Evolutionary conservation across 1,140 invertebrate species (phyloP).

Genomic region (Condylostylus longicornis): DNA sequence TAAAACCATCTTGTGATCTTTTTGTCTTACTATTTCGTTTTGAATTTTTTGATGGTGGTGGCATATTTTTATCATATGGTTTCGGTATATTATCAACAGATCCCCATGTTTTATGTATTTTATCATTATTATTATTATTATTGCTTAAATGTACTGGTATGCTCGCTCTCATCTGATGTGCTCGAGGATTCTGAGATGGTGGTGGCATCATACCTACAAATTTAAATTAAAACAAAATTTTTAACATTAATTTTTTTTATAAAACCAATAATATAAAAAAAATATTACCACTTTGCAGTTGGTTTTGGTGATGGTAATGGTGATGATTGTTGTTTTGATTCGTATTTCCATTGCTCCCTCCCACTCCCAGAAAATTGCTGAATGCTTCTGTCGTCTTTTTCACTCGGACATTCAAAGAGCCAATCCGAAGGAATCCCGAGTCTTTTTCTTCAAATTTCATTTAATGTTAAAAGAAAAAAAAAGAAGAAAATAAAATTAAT

Average conservation of each 20-base stretch:
- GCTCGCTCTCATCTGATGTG: constrained; percentile 14
- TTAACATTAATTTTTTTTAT: too few relatives aligned
- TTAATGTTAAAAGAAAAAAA: constrained; percentile 10
- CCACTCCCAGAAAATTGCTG: constrained; percentile 71
- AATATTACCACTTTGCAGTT: constrained; percentile 27
- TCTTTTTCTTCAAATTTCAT: constrained; percentile 53
- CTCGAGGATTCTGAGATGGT: constrained; percentile 17
- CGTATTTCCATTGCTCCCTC: constrained; percentile 36
- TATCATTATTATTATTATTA: constrained; percentile 21
- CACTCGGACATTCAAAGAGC: constrained; percentile 77
- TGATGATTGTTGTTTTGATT: constrained; percentile 19
- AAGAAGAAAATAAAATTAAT: constrained; percentile 2
- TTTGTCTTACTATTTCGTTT: constrained; percentile 41
- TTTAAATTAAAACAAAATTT: too few relatives aligned
- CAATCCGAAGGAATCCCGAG: constrained; percentile 73
- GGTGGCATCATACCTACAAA: constrained; percentile 1
- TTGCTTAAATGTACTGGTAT: constrained; percentile 20
- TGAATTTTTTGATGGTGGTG: constrained; percentile 53
- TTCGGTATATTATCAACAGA: constrained; percentile 68
- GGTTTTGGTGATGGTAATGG: constrained; percentile 31
- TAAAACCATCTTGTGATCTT: constrained; percentile 40
- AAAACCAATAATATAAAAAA: constrained; percentile 20
- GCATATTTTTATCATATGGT: constrained; percentile 38
- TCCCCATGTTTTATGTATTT: constrained; percentile 69
- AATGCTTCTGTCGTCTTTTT: constrained; percentile 82